Percentiles rank a stretch among this genome's conserved stretches.
Conservation (phyloP, 1,140 invertebrate genomes). For the Vanessa tameamea region DNA sequence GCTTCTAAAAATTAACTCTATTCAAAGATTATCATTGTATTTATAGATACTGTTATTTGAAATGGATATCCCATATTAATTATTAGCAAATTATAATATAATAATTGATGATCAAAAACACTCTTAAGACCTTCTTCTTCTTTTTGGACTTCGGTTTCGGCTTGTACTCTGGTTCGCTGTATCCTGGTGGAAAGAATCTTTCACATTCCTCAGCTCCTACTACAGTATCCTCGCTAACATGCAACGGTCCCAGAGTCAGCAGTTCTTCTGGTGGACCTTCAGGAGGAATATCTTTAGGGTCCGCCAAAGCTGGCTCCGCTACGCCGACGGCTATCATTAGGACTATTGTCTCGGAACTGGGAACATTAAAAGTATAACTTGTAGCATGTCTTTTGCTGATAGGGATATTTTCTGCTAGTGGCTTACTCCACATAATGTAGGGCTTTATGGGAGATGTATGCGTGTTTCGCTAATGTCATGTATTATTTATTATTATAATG, state of each 20-base stretch:
- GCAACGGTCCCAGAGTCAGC: constrained; percentile 80
- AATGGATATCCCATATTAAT: too few relatives aligned
- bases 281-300: constrained; percentile 43
- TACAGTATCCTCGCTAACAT: constrained; percentile 82
- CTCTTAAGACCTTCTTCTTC: constrained; percentile 67
- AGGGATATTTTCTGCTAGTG: too few relatives aligned
- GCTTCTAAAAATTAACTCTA: too few relatives aligned
- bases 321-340: constrained; percentile 81
- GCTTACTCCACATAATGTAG: too few relatives aligned
- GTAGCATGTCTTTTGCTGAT: too few relatives aligned
- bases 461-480: too few relatives aligned
- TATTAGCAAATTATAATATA: too few relatives aligned
- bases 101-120: too few relatives aligned
- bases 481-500: background rate
- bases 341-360: constrained; percentile 83
- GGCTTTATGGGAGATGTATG: too few relatives aligned
- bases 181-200: constrained; percentile 83
- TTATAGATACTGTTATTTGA: too few relatives aligned
- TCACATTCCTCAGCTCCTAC: constrained; percentile 81
- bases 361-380: constrained; percentile 17
- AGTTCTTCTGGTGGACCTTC: constrained; percentile 66
- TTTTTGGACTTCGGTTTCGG: constrained; percentile 69
- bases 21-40: too few relatives aligned
- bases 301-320: constrained; percentile 69
- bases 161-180: constrained; percentile 73